Conservation (phyloP, 2,888 invertebrate genomes). For the Tholera decimalis region DNA sequence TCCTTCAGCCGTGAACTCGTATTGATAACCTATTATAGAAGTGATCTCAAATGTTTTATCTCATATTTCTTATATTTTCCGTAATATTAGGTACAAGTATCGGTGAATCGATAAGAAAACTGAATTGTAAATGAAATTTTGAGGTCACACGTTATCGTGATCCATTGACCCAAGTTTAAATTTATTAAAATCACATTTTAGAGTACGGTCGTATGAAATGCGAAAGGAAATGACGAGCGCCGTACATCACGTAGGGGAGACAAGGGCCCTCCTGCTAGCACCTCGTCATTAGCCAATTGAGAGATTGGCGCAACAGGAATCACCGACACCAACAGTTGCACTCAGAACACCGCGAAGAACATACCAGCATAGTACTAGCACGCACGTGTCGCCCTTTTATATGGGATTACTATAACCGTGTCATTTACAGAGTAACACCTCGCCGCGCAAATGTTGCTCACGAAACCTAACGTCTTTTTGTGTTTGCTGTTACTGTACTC, state of each 20-base stretch:
- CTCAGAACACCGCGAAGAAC: slow-evolving; percentile 71
- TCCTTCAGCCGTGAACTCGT: slow-evolving; percentile 8
- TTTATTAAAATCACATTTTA: slow-evolving; percentile 67
- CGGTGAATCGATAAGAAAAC: slow-evolving; percentile 18
- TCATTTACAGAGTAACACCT: slow-evolving; percentile 24
- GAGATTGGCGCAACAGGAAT: slow-evolving; percentile 83
- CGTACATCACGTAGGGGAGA: slow-evolving; percentile 83
- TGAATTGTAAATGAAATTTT: slow-evolving; percentile 30
- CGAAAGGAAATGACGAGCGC: slow-evolving; percentile 83
- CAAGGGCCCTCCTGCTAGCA: slow-evolving; percentile 84
- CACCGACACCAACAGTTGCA: slow-evolving; percentile 77
- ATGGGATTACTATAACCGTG: slow-evolving; percentile 41
- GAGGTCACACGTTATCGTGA: slow-evolving; percentile 51
- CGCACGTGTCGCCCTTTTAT: slow-evolving; percentile 37
- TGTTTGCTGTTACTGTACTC: slow-evolving; percentile 73
- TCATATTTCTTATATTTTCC: slow-evolving; percentile 18
- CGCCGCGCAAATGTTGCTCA: slow-evolving; percentile 73
- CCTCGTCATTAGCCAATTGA: slow-evolving; percentile 88
- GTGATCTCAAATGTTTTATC: slow-evolving; percentile 3
- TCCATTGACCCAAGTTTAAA: slow-evolving; percentile 62
- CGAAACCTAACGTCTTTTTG: slow-evolving; percentile 72
- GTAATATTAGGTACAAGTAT: slow-evolving; percentile 8
- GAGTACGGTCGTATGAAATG: slow-evolving; percentile 74
- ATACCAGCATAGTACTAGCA: slow-evolving; percentile 61
- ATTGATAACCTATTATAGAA: slow-evolving; percentile 43